These are phyloP conservation scores for Asobara japonica DNA, from an alignment of 1,140 invertebrate species.

Conservation along the genomic window DNA sequence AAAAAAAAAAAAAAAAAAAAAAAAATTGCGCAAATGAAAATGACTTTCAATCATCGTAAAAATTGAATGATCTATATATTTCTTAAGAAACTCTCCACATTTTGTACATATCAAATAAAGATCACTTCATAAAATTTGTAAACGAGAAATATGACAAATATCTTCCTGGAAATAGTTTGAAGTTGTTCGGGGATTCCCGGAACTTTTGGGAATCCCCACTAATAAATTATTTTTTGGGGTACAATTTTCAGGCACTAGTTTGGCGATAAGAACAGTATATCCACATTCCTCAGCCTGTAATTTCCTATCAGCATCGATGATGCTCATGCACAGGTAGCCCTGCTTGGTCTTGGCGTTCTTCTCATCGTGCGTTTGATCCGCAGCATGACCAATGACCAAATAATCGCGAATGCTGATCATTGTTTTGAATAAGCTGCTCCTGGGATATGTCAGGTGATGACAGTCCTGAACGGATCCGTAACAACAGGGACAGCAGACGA, in stretches of 20 bases:
- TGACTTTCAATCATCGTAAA: constrained; percentile 22
- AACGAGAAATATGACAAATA: constrained; percentile 37
- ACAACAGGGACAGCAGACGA: constrained; percentile 94
- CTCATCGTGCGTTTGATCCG: constrained; percentile 86
- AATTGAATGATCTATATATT: constrained; percentile 49
- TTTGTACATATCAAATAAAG: constrained; percentile 54
- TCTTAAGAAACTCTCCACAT: constrained; percentile 36
- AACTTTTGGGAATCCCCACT: constrained; percentile 80
- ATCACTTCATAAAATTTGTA: constrained; percentile 46
- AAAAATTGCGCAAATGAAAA: neutral
- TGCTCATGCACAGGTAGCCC: constrained; percentile 83
- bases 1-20: neutral
- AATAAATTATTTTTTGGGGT: constrained; percentile 95
- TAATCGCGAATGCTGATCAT: constrained; percentile 72
- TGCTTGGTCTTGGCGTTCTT: constrained; percentile 77
- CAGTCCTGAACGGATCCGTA: constrained; percentile 86
- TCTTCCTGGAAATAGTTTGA: no score
- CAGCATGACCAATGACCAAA: constrained; percentile 84
- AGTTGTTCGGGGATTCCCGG: no score
- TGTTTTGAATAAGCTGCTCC: constrained; percentile 70
- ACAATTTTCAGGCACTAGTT: constrained; percentile 81
- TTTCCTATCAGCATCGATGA: constrained; percentile 88
- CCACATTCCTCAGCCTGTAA: constrained; percentile 77
- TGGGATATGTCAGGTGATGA: constrained; percentile 78
- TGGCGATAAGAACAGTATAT: constrained; percentile 79